Conservation (phyloP, 2,888 invertebrate genomes). For the Plebejus melissa region DNA sequence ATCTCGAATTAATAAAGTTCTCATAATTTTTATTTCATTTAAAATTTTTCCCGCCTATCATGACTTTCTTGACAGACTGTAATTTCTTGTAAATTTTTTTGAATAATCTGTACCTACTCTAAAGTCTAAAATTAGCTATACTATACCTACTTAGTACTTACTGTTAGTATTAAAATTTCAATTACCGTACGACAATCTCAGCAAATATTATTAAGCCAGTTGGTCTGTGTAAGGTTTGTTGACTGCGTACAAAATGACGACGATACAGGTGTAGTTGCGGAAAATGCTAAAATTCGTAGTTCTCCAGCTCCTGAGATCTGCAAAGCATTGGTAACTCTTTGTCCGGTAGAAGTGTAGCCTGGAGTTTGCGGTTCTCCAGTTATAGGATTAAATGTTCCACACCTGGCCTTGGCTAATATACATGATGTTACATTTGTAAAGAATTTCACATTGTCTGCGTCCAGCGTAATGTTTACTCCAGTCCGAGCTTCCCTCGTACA, state of each 20-base stretch:
- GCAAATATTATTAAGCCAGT: constrained; percentile 66
- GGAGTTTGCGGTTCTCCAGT: constrained; percentile 81
- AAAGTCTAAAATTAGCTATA: too few species aligned
- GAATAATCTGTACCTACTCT: too few species aligned
- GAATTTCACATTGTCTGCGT: constrained; percentile 74
- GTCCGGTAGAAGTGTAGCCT: constrained; percentile 58
- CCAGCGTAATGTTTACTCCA: constrained; percentile 67
- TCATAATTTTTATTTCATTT: too few species aligned
- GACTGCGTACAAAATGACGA: constrained; percentile 75
- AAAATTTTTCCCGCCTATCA: too few species aligned
- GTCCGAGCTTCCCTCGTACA: constrained; percentile 75
- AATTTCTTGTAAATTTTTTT: too few species aligned
- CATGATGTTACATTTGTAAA: constrained; percentile 83
- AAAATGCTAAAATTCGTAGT: constrained; percentile 75
- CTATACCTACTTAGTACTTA: too few species aligned
- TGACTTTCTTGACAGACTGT: too few species aligned
- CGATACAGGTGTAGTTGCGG: constrained; percentile 68
- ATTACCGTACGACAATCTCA: neutral
- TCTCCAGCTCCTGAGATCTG: constrained; percentile 78
- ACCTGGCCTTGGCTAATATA: constrained; percentile 81
- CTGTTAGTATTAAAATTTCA: too few species aligned
- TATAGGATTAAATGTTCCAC: constrained; percentile 81
- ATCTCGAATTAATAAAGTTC: too few species aligned
- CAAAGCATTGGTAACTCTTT: constrained; percentile 73
- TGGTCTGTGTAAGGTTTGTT: constrained; percentile 73